These are phyloP conservation scores for Phytoseiulus persimilis DNA, from an alignment of 2,888 invertebrate species.

Conservation along the genomic window DNA sequence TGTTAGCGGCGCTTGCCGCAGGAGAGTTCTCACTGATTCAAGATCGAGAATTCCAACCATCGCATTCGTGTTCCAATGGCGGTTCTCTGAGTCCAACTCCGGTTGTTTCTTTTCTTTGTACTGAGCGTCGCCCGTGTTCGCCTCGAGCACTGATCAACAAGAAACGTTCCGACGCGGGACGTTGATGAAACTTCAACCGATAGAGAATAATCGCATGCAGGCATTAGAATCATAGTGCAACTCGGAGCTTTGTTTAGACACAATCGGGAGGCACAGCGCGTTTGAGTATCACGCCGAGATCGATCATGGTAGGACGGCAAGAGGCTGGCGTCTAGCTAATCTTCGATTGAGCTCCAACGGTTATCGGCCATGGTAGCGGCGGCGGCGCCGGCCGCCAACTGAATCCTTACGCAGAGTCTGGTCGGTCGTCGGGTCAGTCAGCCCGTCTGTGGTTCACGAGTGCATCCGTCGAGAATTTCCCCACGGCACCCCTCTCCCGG, in stretches of 20 bases:
- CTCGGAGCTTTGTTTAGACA: neutral
- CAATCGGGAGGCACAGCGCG: neutral
- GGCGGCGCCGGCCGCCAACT: neutral
- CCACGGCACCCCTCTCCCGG: neutral
- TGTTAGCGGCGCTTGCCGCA: no score
- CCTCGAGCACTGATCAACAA: neutral
- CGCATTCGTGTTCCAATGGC: no score
- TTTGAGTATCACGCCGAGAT: neutral
- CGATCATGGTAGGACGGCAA: neutral
- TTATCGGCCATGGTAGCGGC: neutral
- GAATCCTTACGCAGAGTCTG: neutral
- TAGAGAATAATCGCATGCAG: neutral
- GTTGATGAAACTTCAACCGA: neutral
- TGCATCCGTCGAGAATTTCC: neutral
- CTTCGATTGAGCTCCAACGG: neutral
- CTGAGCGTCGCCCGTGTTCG: no score
- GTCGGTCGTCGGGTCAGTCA: neutral
- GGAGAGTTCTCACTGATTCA: no score
- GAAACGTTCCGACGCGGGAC: neutral
- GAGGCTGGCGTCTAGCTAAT: neutral
- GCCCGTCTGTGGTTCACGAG: neutral
- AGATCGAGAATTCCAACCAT: no score
- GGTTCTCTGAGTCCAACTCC: no score
- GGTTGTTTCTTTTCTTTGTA: no score
- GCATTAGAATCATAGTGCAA: neutral